Evolutionary conservation across 2,113 vertebrate species (phyloP), one percentile per base, ranked within the genome.

Genomic region (Neodon shergylaensis): DNA sequence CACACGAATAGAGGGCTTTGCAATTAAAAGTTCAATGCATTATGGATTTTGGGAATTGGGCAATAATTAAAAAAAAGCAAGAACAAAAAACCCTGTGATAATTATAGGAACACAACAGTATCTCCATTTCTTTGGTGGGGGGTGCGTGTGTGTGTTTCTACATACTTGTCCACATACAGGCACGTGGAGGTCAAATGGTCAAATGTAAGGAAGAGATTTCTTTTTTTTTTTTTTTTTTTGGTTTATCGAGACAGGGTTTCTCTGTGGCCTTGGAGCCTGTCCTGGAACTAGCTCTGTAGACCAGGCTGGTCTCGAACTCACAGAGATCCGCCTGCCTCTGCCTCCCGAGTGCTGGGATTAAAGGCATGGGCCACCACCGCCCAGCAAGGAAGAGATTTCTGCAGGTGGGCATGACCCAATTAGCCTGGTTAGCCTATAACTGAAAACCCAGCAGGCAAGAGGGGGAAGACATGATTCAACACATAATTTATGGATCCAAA

Each of bases 31-130:
- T 36, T 83, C 49, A 81, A 42, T 28, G 11, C 2, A 0, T 5
- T 6, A 36, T 0, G 16, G 49, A 39, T 70, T 78, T 13, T 5
- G 0, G 21, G 1, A 3, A 79, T 24, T n/a, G 33, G 5, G n/a
- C 12, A 49, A 24, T 76, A n/a, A 77, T 39, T 42, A 63, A 63
- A 63, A 63, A 65, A 65, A 11, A 65, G 26, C 81, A 26, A 58
- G 13, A 49, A 12, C 49, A 13, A 8, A 47, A 91, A 63, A 76
- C 54, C 44, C 54, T 90, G 74, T 21, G 28, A 63, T 33, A 28
- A 22, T 2, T 24, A 52, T 7, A 11, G 79, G 47, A 24, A 76
- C 0, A 0, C 66, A 73, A 44, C 2, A 22, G 17, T 31, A 77
- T 65, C 19, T 90, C 33, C 26, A n/a, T 52, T n/a, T 74, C 22